These are phyloP conservation scores for Nyctalus aviator DNA, from an alignment of 2,797 vertebrate species.

Conservation along the genomic window DNA sequence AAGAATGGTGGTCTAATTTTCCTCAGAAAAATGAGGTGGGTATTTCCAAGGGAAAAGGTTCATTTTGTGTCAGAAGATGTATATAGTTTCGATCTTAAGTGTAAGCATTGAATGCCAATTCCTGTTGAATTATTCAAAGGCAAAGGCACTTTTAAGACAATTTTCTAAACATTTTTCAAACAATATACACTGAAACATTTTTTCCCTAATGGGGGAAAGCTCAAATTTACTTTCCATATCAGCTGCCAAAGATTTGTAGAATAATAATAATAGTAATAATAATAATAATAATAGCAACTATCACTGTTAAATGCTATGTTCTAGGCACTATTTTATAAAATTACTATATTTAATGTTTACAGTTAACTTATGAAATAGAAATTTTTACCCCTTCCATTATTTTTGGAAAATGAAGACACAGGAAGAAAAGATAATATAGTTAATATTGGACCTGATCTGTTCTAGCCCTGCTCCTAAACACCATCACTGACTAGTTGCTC, in stretches of 20 bases:
- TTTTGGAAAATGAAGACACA: conserved; percentile 38
- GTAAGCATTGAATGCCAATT: neutral
- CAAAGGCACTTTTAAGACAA: neutral
- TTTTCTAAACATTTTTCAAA: conserved; percentile 20
- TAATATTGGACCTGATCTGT: neutral
- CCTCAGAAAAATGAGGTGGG: neutral
- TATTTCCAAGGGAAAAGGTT: neutral
- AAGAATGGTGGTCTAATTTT: neutral
- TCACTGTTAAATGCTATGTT: neutral
- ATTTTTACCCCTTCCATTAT: neutral
- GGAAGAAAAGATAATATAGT: neutral
- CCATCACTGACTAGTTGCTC: neutral
- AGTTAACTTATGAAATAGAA: neutral
- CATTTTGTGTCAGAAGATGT: neutral
- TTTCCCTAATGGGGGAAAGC: neutral
- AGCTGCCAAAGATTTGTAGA: neutral
- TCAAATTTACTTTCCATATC: conserved; percentile 41
- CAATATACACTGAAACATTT: neutral
- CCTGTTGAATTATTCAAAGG: neutral
- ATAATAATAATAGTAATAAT: neutral
- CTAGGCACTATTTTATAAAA: conserved; percentile 39
- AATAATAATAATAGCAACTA: neutral
- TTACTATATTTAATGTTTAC: conserved; percentile 5
- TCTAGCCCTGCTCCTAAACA: neutral
- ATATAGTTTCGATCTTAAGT: neutral